Evolutionary conservation across 1,140 invertebrate genomes (phyloP), one percentile per base, ranked within the genome.

Genomic region (Prorops nasuta): DNA sequence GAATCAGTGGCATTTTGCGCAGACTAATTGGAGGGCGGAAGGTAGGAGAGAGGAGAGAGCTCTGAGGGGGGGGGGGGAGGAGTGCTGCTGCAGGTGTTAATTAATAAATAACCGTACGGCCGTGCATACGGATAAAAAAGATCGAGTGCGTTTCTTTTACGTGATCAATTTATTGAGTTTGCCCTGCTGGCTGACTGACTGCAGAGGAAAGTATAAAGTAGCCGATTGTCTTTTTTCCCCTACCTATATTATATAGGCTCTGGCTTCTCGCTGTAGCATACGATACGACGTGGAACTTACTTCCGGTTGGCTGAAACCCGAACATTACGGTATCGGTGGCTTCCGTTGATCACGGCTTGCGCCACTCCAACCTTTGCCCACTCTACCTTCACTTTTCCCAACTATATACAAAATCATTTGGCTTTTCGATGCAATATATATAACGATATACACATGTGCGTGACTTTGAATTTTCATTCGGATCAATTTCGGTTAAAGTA

Each of bases 251-350:
- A n/a, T n/a, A n/a, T n/a, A n/a, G n/a, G n/a, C n/a, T n/a, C n/a
- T n/a, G n/a, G n/a, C n/a, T n/a, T n/a, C n/a, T n/a, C n/a, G n/a
- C 55, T 49, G 53, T 60, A 61, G 66, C 61, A 60, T 59, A 61
- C 53, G 55, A 49, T 61, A 68, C 50, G n/a, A 60, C 63, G 60
- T 56, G 58, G 58, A 56, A 53, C 40, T 50, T 38, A 54, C 64
- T 69, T 72, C 69, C 67, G 63, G 60, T 64, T 66, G 49, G 55
- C n/a, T 48, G 55, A 55, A 56, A 71, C 60, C 55, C 49, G 56
- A 70, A 66, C 65, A 60, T 70, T 69, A 66, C 60, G 56, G 66
- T 72, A 68, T 73, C 64, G 64, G 64, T 67, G 52, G 61, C 57
- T 68, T 71, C 68, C 66, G 60, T 57, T 64, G 44, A 66, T 61